Base-by-base conservation (phyloP, 2,888 invertebrate genomes). In the Athalia rosae region DNA sequence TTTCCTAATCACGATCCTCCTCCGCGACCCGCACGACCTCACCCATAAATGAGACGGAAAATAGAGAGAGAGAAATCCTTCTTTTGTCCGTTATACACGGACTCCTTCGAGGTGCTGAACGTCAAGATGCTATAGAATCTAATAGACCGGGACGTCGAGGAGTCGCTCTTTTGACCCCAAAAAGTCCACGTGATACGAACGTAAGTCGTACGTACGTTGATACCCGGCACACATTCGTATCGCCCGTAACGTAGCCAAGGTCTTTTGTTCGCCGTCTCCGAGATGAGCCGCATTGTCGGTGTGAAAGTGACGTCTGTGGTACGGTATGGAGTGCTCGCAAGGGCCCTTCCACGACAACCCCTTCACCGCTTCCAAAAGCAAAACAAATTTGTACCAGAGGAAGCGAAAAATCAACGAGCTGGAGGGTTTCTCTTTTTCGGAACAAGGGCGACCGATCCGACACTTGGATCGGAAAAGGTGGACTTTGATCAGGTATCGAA, bases 61-160 rank as follows among this genome's bases (percentile, higher is more conserved):
- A 71, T 8, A 67, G 53, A 67, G 71, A n/a, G 71, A n/a, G 53
- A 53, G 53, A 7, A 11, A 71, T 71, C 71, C 71, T 45, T 58
- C 71, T 71, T 71, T 71, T 71, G 71, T 71, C 71, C 58, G 66
- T 13, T 45, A 8, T n/a, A 56, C n/a, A 56, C n/a, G 8, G 8
- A 41, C 50, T 56, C 50, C 71, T 58, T 71, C 71, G 58, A 58
- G 43, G 45, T 2, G 28, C 28, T 13, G 71, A 56, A 71, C 71
- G 58, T 71, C 71, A 56, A 71, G 71, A 71, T 71, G 9, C n/a
- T 71, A 58, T 71, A 71, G 71, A 71, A 71, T 71, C 71, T 71
- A 71, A 71, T 71, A 71, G 71, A 71, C 56, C 71, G 13, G 13
- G 13, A 50, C 53, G 58, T 13, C n/a, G 58, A 11, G 69, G 69